Percentiles rank a stretch among this genome's conserved stretches.
phyloP scores from a whole-genome alignment of 2,888 invertebrate genomes.

The Willowsia nigromaculata region DNA sequence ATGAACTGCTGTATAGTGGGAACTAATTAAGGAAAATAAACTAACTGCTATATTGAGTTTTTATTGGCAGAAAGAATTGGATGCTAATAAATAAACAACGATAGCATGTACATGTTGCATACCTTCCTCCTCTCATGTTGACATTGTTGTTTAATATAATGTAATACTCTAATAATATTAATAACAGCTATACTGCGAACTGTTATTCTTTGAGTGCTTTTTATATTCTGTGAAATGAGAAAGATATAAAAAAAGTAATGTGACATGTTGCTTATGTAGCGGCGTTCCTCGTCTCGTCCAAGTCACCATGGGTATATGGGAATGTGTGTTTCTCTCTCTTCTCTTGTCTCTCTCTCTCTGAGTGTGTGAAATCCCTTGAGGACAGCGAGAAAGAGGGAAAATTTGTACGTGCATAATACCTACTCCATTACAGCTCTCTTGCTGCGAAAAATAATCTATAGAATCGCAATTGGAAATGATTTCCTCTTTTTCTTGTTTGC shows the following conservation, averaged over 20 bases:
- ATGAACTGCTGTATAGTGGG: conserved; percentile 26
- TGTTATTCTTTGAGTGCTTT: background rate
- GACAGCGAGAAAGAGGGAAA: background rate
- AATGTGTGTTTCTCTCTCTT: background rate
- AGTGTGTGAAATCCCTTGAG: conserved; percentile 13
- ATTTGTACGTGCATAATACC: conserved; percentile 13
- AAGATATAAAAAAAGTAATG: background rate
- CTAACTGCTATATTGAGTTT: conserved; percentile 45
- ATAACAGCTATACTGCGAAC: background rate
- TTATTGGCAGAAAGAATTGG: conserved; percentile 44
- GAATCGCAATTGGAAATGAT: conserved; percentile 52
- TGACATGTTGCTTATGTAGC: background rate
- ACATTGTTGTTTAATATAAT: background rate
- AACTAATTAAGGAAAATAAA: conserved; percentile 27
- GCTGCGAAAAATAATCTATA: background rate
- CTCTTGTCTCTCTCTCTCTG: too few relatives aligned
- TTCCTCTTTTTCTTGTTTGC: conserved; percentile 37
- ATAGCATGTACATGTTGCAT: background rate
- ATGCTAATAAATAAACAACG: conserved; percentile 44
- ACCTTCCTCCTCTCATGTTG: background rate
- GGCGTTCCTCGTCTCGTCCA: background rate
- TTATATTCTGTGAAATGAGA: background rate
- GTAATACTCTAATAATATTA: background rate
- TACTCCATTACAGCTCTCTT: background rate
- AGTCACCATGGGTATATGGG: background rate